Evolutionary conservation across 2,888 invertebrate genomes (phyloP).

Genomic region (Heteromyza rotundicornis): DNA sequence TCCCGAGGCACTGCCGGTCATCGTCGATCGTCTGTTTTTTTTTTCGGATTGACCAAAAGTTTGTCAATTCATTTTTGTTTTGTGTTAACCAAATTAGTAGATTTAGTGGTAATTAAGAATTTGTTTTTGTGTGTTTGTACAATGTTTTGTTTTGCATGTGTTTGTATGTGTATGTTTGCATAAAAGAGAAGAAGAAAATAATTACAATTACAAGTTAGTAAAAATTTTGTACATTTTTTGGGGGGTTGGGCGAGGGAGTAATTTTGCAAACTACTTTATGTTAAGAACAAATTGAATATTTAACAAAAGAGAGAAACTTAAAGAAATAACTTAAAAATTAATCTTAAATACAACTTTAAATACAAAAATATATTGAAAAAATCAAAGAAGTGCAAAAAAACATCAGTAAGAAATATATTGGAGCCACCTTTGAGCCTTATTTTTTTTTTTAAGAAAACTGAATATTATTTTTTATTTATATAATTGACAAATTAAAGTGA

Average conservation of each 20-base stretch:
- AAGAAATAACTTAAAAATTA: not conserved
- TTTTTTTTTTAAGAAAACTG: no score
- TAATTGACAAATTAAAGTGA: no score
- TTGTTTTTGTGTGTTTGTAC: not conserved
- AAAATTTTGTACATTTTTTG: no score
- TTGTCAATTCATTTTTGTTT: not conserved
- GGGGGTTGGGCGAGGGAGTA: no score
- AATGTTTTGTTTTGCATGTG: not conserved
- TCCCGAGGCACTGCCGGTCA: conserved; percentile 55
- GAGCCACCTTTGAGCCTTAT: no score
- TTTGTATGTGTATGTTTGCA: not conserved
- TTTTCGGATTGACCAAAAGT: not conserved
- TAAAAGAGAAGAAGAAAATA: conserved; percentile 7
- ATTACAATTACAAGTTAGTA: conserved; percentile 2
- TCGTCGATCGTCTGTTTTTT: conserved; percentile 45
- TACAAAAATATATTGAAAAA: not conserved
- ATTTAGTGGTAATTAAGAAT: not conserved
- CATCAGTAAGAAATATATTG: not conserved
- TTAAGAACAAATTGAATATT: not conserved
- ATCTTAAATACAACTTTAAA: not conserved
- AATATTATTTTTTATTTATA: no score
- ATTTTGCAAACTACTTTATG: not conserved
- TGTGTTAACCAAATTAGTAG: not conserved
- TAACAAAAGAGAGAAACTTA: not conserved
- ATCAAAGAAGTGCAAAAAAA: no score